A percentile compares a stretch with the other conserved stretches of the same genome.
Conservation (phyloP, 2,113 vertebrate genomes). For the Elgaria multicarinata region DNA sequence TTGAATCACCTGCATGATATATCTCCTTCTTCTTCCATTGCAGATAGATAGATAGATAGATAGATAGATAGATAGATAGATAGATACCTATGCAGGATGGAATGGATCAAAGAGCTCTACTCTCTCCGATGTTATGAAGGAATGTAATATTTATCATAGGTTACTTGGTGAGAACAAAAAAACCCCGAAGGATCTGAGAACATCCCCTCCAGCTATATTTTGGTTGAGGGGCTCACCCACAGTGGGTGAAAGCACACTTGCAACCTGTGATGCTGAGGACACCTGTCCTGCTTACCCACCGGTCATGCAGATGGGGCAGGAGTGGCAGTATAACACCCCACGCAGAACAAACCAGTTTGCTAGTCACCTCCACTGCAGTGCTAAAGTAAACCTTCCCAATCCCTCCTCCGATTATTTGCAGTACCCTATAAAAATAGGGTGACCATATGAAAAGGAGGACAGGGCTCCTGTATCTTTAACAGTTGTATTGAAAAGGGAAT, state of each 20-base stretch:
- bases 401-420: constrained; percentile 72
- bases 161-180: constrained; percentile 74
- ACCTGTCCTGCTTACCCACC: constrained; percentile 58
- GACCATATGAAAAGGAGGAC: too few relatives aligned
- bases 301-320: constrained; percentile 50
- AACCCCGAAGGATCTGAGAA: constrained; percentile 76
- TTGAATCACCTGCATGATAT: constrained; percentile 55
- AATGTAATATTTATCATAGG: constrained; percentile 86
- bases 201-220: constrained; percentile 77
- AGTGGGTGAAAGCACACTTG: constrained; percentile 53
- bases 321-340: constrained; percentile 21
- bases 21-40: constrained; percentile 22
- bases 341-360: constrained; percentile 67
- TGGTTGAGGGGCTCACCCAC: constrained; percentile 53
- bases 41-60: background rate
- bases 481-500: too few relatives aligned
- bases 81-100: constrained; percentile 74
- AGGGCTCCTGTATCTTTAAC: too few relatives aligned
- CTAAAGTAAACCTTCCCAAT: constrained; percentile 76
- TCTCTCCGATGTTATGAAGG: constrained; percentile 75
- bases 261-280: constrained; percentile 53
- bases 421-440: constrained; percentile 79
- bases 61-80: constrained; percentile 1
- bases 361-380: constrained; percentile 67
- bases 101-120: constrained; percentile 79